Evolutionary conservation across 2,888 invertebrate genomes (phyloP), one percentile per base, ranked within the genome.

Genomic region (Volucella inflata): DNA sequence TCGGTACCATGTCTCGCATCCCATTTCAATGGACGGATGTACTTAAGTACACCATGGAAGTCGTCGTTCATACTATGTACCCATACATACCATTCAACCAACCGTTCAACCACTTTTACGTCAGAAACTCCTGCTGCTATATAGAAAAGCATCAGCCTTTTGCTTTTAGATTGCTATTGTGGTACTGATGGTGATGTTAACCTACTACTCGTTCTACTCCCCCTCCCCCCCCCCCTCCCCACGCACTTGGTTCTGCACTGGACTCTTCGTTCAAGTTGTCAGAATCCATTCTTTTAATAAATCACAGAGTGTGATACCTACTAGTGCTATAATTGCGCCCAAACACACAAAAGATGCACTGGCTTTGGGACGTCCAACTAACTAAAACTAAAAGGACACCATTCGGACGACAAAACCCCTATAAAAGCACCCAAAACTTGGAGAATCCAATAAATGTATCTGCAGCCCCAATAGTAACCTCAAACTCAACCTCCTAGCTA

Each of bases 301-400:
- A 85, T 85, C 85, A 85, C 81, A 85, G 85, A 77, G 85, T 85
- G 85, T 81, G 85, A 81, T 85, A n/a, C n/a, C n/a, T n/a, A 81
- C 60, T 68, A 48, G 65, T 62, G 48, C 55, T 82, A 50, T 67
- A 67, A 64, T 60, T 77, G 68, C 59, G 67, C 36, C 14, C 48
- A 21, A n/a, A 46, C 64, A 74, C 74, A 75, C 75, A 75, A 65
- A 75, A 75, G 65, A 75, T 65, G 65, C 65, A 59, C 48, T 30
- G 55, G 14, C 8, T 11, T 42, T 57, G 14, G 16, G n/a, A 38
- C 21, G 50, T 14, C n/a, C 16, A 9, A 38, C 53, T n/a, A 21
- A 14, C 2, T n/a, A 8, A n/a, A 12, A 4, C 57, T 17, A 59
- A 40, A 51, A 68, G 76, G 76, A 76, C 74, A 70, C 44, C 57